These are phyloP conservation scores for Zapornia atra DNA, from an alignment of 2,113 vertebrate species.

Conservation along the genomic window DNA sequence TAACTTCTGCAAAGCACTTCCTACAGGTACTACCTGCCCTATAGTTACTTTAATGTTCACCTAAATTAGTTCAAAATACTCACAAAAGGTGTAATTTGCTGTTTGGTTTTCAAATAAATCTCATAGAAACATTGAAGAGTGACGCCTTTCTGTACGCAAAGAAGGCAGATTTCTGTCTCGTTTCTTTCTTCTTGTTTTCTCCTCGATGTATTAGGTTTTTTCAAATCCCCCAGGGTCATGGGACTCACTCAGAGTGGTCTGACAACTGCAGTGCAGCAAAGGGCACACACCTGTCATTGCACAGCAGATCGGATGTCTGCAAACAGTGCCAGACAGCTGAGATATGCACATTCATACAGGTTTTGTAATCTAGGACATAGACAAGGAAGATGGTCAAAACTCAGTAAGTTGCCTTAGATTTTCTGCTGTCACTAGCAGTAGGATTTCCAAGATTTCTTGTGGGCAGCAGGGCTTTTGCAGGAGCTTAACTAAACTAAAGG, in stretches of 20 bases:
- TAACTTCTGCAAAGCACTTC: background rate
- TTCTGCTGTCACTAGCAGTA: background rate
- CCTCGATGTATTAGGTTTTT: background rate
- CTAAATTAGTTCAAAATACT: background rate
- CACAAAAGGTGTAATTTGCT: background rate
- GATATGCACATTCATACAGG: background rate
- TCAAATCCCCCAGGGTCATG: background rate
- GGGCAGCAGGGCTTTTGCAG: background rate
- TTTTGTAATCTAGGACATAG: accelerated
- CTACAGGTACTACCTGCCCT: background rate
- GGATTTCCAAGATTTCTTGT: background rate
- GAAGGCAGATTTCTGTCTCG: accelerated
- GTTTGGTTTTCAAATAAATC: background rate
- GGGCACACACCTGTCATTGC: background rate
- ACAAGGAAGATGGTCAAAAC: background rate
- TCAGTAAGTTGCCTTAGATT: background rate
- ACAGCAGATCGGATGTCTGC: background rate
- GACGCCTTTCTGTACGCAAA: background rate
- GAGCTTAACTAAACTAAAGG: background rate
- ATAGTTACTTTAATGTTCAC: background rate
- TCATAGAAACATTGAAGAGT: background rate
- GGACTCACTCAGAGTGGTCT: background rate
- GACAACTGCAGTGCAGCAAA: background rate
- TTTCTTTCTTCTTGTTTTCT: background rate
- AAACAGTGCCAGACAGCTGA: background rate